phyloP scores from a whole-genome alignment of 1,140 invertebrate genomes.

The Neotoxoptera formosana region DNA sequence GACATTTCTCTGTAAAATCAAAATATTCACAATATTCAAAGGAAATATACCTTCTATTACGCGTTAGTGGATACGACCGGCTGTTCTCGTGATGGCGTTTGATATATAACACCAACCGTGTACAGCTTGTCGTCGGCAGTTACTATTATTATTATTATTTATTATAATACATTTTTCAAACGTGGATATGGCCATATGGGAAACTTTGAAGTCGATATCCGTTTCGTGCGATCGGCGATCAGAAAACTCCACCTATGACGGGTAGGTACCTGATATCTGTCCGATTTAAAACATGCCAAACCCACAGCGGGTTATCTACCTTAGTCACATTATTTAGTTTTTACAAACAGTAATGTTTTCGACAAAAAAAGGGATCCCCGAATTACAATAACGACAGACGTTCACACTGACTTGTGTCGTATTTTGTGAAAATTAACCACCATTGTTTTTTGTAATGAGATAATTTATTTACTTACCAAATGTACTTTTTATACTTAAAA shows the following conservation, averaged over 20 bases:
- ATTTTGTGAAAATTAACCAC: background rate
- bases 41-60: background rate
- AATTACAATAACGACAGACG: conserved; percentile 4
- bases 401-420: background rate
- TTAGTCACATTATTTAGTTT: background rate
- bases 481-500: background rate
- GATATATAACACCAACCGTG: background rate
- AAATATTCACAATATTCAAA: background rate
- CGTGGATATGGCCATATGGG: background rate
- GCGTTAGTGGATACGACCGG: background rate
- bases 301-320: background rate
- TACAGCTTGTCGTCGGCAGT: background rate
- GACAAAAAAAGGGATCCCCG: background rate
- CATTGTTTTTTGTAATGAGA: background rate
- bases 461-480: background rate
- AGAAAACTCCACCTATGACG: background rate
- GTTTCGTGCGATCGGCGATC: background rate
- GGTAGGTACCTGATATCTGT: background rate
- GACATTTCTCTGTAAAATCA: background rate
- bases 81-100: background rate
- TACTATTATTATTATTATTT: background rate
- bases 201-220: background rate
- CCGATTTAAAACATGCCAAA: background rate
- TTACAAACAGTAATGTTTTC: background rate
- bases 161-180: background rate